A percentile compares a stretch with the other conserved stretches of the same genome.
phyloP scores from a whole-genome alignment of 2,113 vertebrate genomes.

The Plecotus auritus region DNA sequence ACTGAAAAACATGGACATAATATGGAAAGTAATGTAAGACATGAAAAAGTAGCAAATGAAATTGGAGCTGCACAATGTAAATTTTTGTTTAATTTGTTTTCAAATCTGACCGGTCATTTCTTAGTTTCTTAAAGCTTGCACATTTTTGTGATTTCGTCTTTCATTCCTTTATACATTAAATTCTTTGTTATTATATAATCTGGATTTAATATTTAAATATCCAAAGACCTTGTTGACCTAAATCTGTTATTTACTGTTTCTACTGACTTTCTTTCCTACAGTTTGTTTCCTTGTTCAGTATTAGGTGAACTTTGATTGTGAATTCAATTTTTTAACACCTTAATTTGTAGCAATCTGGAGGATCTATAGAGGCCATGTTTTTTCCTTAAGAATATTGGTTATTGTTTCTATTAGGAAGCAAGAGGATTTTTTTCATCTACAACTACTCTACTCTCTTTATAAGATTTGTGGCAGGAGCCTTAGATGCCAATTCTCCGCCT shows the following conservation, averaged over 20 bases:
- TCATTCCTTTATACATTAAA: not conserved
- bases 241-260: not conserved
- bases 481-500: not conserved
- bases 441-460: not conserved
- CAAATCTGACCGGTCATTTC: not conserved
- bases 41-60: not conserved
- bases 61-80: not conserved
- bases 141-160: not conserved
- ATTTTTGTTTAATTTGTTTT: not conserved
- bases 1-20: not conserved
- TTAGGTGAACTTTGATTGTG: not conserved
- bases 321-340: not conserved
- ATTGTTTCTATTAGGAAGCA: not conserved
- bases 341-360: not conserved
- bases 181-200: not conserved
- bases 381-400: not conserved
- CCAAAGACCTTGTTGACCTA: not conserved
- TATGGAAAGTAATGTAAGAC: not conserved
- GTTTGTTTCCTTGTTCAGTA: not conserved
- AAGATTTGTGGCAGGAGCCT: not conserved
- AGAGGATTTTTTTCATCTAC: not conserved
- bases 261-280: not conserved
- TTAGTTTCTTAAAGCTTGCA: not conserved
- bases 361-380: not conserved
- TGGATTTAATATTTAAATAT: not conserved